These are phyloP conservation scores for Hirundo rustica DNA, from an alignment of 2,797 vertebrate genomes.

Conservation along the genomic window DNA sequence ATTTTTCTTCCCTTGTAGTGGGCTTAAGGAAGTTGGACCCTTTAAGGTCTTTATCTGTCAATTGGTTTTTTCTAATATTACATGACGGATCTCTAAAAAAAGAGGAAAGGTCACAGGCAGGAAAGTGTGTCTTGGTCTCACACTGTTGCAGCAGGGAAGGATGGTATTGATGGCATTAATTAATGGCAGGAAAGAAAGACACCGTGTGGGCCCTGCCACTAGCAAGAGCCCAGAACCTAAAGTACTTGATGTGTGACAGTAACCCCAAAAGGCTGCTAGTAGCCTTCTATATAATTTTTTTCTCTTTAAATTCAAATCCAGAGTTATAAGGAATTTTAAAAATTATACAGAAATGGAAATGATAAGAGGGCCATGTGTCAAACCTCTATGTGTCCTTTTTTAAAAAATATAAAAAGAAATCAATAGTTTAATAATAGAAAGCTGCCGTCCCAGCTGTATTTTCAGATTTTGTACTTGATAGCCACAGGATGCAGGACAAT, in stretches of 20 bases:
- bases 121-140: rapidly evolving
- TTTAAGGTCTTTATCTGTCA: background rate
- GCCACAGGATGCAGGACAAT: background rate
- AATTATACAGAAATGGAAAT: background rate
- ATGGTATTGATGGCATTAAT: background rate
- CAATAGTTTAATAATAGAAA: background rate
- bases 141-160: background rate
- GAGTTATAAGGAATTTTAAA: background rate
- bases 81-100: background rate
- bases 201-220: background rate
- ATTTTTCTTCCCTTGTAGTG: background rate
- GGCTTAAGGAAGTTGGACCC: background rate
- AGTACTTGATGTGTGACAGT: background rate
- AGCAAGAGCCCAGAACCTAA: background rate
- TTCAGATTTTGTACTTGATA: background rate
- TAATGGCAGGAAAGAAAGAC: background rate
- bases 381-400: rapidly evolving
- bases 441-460: background rate
- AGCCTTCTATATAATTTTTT: background rate
- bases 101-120: background rate
- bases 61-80: background rate
- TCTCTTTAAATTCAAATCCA: background rate
- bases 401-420: background rate
- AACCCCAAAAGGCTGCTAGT: background rate
- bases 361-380: background rate